A percentile compares a stretch with the other conserved stretches of the same genome.
Conservation (phyloP, 1,140 invertebrate genomes). For the Leptopilina clavipes region DNA sequence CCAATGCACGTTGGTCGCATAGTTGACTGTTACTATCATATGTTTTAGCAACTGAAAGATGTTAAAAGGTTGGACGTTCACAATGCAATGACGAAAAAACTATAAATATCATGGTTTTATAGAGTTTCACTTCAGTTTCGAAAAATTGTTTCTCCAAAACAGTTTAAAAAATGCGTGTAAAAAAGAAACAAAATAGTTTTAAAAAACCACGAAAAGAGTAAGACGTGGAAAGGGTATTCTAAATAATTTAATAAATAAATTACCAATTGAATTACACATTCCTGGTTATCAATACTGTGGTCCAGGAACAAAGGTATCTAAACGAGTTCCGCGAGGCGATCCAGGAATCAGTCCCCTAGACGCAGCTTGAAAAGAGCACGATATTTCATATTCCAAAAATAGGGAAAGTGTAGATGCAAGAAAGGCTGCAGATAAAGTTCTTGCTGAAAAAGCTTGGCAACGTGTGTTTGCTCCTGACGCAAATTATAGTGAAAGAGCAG, state of each 20-base stretch:
- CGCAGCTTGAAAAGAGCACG: constrained; percentile 53
- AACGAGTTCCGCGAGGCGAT: constrained; percentile 40
- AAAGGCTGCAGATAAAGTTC: neutral
- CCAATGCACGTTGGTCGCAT: too few species aligned
- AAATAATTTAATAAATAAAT: neutral
- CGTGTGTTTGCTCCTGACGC: neutral
- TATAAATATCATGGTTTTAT: too few species aligned
- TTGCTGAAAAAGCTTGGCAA: neutral
- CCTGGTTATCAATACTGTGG: neutral
- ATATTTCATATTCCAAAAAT: constrained; percentile 63
- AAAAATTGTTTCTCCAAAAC: too few species aligned
- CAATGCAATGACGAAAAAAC: too few species aligned
- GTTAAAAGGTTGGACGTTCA: too few species aligned
- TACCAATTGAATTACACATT: neutral
- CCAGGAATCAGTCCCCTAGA: constrained; percentile 55
- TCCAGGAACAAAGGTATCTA: neutral
- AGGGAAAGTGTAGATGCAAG: neutral
- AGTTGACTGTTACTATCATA: too few species aligned
- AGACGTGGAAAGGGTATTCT: too few species aligned
- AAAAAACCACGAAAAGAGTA: too few species aligned
- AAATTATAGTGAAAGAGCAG: neutral
- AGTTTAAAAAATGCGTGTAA: too few species aligned
- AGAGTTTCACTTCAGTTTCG: too few species aligned
- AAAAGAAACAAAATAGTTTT: too few species aligned
- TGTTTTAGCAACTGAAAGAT: too few species aligned